Conservation (phyloP, 1,140 invertebrate species). For the roundworm (Caenorhabditis elegans) region WBcel235 BX284606.5:9847001-9847500, state of each 20-base stretch:
- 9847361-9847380: background rate
- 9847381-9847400: background rate
- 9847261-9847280: background rate
- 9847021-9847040: slow-evolving; percentile 25
- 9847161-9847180: slow-evolving; percentile 21
- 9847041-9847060: background rate
- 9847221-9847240: slow-evolving; percentile 3
- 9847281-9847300: slow-evolving; percentile 31
- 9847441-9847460: slow-evolving; percentile 34
- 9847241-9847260: background rate
- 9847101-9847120: background rate
- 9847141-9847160: slow-evolving; percentile 31
- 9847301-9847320: slow-evolving; percentile 2
- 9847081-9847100: slow-evolving; percentile 22
- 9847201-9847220: slow-evolving; percentile 33
- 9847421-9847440: background rate
- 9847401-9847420: background rate
- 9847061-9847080: background rate
- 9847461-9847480: slow-evolving; percentile 16
- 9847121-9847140: background rate
- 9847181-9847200: background rate
- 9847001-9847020: slow-evolving; percentile 27
- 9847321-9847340: slow-evolving; percentile 33
- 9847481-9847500: slow-evolving; percentile 35
- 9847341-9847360: slow-evolving; percentile 11